Conservation (phyloP, 2,888 invertebrate species). For the Melanargia galathea region DNA sequence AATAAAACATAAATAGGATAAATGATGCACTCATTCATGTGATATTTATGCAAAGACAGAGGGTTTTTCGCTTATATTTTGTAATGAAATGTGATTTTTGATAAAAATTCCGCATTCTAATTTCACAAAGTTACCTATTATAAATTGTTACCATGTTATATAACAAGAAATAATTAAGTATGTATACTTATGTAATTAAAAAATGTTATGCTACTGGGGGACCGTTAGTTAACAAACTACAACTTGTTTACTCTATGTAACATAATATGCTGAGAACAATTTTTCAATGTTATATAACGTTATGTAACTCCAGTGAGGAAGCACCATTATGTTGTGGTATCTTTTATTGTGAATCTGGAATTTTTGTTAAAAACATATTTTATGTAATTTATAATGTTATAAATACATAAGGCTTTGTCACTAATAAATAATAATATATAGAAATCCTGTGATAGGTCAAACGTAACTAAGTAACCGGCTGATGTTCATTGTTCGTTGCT, state of each 20-base stretch:
- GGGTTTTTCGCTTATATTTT: conserved; percentile 37
- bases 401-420: conserved; percentile 39
- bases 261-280: neutral
- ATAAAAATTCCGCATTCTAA: conserved; percentile 34
- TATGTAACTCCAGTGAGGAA: neutral
- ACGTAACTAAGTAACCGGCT: conserved; percentile 43
- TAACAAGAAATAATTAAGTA: neutral
- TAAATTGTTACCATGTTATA: conserved; percentile 15
- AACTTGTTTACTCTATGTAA: neutral
- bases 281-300: neutral
- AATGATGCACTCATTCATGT: conserved; percentile 74
- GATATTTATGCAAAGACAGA: conserved; percentile 57
- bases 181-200: neutral
- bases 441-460: conserved; percentile 65
- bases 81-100: conserved; percentile 37
- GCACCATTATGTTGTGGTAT: neutral
- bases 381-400: conserved; percentile 24
- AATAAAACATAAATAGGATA: conserved; percentile 36
- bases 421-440: conserved; percentile 37
- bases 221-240: neutral
- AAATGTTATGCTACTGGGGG: neutral
- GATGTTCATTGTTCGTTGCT: conserved; percentile 43
- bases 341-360: conserved; percentile 6
- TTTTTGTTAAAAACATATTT: conserved; percentile 33
- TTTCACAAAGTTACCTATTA: conserved; percentile 14